A percentile compares a stretch with the other conserved stretches of the same genome.
Evolutionary conservation across 2,888 invertebrate genomes (phyloP).

Genomic region (Harpalus rubripes): DNA sequence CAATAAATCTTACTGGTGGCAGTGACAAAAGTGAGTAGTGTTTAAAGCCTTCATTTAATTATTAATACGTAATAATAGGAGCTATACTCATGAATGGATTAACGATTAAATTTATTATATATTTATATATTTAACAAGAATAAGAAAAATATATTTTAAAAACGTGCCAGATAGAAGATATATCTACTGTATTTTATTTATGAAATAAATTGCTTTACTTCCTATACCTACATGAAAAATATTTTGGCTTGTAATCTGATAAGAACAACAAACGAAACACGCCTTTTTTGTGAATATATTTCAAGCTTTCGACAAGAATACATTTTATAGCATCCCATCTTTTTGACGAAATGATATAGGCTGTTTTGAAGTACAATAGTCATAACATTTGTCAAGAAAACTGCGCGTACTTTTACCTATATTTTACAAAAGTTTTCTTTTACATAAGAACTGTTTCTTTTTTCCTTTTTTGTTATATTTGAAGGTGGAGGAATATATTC

Average conservation of each 20-base stretch:
- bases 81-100: too few species aligned
- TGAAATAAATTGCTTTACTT: too few species aligned
- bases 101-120: too few species aligned
- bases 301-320: background rate
- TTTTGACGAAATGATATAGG: background rate
- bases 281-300: background rate
- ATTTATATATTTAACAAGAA: too few species aligned
- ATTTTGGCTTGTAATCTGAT: background rate
- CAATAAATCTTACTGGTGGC: too few species aligned
- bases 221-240: too few species aligned
- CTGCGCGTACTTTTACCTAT: background rate
- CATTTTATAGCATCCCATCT: background rate
- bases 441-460: background rate
- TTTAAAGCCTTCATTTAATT: too few species aligned
- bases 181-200: too few species aligned
- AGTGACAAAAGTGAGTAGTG: too few species aligned
- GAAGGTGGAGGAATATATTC: background rate
- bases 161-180: too few species aligned
- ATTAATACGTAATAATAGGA: too few species aligned
- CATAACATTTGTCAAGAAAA: background rate
- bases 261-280: background rate
- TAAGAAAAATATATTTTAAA: too few species aligned
- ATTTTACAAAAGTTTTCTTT: background rate
- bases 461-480: background rate
- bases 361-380: background rate